phyloP scores from a whole-genome alignment of 2,113 vertebrate species.

The Irena cyanogastra region DNA sequence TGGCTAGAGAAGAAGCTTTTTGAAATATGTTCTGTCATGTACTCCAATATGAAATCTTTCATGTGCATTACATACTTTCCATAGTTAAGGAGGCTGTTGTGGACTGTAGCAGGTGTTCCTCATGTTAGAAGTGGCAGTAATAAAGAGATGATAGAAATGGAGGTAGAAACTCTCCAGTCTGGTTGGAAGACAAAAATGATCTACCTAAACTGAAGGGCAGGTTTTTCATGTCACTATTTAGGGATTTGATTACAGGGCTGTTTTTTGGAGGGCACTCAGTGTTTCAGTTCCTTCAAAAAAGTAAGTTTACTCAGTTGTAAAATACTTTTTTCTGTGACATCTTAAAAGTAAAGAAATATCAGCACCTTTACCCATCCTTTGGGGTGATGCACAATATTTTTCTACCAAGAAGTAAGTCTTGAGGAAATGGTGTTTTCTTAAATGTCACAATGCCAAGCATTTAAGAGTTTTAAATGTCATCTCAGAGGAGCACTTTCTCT shows the following conservation, averaged over 20 bases:
- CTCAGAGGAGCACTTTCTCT: neutral
- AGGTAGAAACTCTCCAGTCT: neutral
- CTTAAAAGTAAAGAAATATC: neutral
- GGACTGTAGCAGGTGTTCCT: neutral
- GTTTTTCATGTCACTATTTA: neutral
- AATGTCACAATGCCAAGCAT: conserved; percentile 56
- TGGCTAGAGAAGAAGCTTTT: neutral
- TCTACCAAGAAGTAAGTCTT: neutral
- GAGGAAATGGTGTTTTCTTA: conserved; percentile 53
- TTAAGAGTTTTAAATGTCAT: conserved; percentile 59
- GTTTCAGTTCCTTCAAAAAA: neutral
- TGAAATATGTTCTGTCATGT: neutral
- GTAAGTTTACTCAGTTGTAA: neutral
- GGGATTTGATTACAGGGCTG: neutral
- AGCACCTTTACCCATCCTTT: neutral
- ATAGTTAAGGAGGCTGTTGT: neutral
- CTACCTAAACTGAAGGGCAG: neutral
- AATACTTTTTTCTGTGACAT: neutral
- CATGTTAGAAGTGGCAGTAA: neutral
- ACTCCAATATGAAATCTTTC: neutral
- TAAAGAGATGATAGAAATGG: neutral
- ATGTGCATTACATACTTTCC: neutral
- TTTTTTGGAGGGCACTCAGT: neutral
- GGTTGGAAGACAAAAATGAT: neutral
- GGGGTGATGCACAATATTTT: neutral